Percentiles rank a stretch among this genome's conserved stretches.
Evolutionary conservation across 2,113 vertebrate species (phyloP).

Genomic region (Chloropsis hardwickii): DNA sequence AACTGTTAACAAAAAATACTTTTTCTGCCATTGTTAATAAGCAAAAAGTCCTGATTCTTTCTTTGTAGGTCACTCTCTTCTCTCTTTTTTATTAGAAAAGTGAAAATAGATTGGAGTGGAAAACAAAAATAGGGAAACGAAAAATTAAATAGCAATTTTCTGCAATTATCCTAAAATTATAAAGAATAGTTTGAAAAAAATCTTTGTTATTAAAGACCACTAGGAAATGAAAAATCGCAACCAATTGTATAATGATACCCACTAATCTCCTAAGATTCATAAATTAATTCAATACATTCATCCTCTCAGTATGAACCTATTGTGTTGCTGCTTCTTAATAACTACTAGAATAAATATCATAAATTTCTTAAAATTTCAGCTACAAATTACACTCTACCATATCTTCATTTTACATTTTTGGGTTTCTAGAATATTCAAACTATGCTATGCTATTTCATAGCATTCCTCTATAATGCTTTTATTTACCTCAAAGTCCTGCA

Average conservation of each 20-base stretch:
- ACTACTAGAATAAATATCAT: not conserved
- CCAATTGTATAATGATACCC: not conserved
- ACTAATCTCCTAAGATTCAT: not conserved
- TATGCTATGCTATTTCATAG: not conserved
- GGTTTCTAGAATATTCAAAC: not conserved
- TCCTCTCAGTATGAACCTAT: conserved; percentile 8
- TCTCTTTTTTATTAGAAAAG: not conserved
- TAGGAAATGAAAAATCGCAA: conserved; percentile 20
- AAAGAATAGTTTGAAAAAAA: not conserved
- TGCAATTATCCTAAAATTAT: not conserved
- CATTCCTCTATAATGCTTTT: not conserved
- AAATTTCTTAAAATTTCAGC: not conserved
- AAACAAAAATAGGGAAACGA: not conserved
- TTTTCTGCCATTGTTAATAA: not conserved
- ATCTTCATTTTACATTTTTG: not conserved
- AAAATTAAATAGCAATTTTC: not conserved
- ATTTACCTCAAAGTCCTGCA: not conserved
- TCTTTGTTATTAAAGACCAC: not conserved
- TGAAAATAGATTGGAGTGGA: not conserved
- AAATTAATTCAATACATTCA: not conserved
- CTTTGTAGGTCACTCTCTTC: not conserved
- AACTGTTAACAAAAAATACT: not conserved
- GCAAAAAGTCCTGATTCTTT: not conserved
- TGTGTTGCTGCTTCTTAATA: not conserved
- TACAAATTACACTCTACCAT: not conserved